These are phyloP conservation scores for Pantherophis alleghaniensis DNA, from an alignment of 2,797 vertebrate species.

Conservation along the genomic window DNA sequence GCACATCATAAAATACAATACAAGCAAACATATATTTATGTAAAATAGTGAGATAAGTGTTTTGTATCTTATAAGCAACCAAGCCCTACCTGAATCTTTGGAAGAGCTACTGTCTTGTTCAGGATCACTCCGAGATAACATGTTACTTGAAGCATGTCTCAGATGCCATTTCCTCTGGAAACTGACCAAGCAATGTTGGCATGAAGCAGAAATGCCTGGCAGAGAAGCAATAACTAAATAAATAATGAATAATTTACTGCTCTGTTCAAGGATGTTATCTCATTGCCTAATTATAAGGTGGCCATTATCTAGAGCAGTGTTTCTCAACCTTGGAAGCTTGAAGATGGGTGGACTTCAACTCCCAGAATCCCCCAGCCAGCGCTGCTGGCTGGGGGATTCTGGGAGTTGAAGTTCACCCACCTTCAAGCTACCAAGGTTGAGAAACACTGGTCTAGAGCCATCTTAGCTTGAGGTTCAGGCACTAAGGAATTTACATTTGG, in stretches of 20 bases:
- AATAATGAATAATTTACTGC: not conserved
- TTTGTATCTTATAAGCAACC: not conserved
- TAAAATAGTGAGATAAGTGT: not conserved
- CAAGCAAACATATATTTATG: not conserved
- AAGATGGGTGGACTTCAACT: too few relatives aligned
- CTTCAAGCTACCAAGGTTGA: too few relatives aligned
- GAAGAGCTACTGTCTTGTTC: not conserved
- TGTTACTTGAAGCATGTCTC: not conserved
- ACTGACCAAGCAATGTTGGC: not conserved
- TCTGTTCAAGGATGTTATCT: not conserved
- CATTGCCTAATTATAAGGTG: not conserved
- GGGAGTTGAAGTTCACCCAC: too few relatives aligned
- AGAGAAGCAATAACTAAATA: not conserved
- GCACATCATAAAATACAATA: not conserved
- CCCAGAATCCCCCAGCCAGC: too few relatives aligned
- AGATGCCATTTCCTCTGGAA: not conserved
- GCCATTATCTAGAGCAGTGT: not conserved
- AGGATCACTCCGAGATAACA: not conserved
- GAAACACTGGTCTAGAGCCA: not conserved
- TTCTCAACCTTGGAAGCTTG: too few relatives aligned
- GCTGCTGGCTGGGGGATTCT: too few relatives aligned
- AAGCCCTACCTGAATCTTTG: not conserved
- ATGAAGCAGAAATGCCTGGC: not conserved
- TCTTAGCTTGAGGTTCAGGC: not conserved
- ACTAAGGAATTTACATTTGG: not conserved